Evolutionary conservation across 2,113 vertebrate species (phyloP).

Genomic region (Psilopogon haemacephalus): DNA sequence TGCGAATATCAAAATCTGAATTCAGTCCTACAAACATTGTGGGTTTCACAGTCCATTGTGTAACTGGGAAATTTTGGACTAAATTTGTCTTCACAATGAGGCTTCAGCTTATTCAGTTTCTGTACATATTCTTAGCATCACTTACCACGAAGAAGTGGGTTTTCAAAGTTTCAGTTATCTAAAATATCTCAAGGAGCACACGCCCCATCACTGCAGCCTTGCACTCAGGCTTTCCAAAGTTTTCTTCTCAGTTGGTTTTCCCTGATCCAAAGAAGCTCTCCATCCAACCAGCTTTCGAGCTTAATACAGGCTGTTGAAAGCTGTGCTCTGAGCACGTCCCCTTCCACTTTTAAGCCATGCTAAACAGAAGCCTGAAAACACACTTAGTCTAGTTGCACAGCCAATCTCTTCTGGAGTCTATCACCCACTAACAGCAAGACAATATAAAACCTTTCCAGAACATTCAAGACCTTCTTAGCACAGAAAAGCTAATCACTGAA

Average conservation of each 20-base stretch:
- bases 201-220: neutral
- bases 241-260: neutral
- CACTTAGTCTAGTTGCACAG: neutral
- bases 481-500: neutral
- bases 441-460: neutral
- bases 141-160: neutral
- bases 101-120: neutral
- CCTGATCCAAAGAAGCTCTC: neutral
- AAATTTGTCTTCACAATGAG: neutral
- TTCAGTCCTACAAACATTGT: neutral
- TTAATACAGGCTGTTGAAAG: neutral
- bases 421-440: neutral
- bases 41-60: neutral
- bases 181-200: neutral
- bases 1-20: neutral
- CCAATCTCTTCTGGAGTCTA: neutral
- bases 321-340: neutral
- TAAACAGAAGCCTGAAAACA: neutral
- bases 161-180: neutral
- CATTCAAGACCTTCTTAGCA: neutral
- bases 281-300: neutral
- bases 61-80: neutral
- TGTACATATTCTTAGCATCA: neutral
- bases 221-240: neutral
- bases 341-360: neutral